phyloP scores from a whole-genome alignment of 2,113 vertebrate species.

The Ptyas mucosa region DNA sequence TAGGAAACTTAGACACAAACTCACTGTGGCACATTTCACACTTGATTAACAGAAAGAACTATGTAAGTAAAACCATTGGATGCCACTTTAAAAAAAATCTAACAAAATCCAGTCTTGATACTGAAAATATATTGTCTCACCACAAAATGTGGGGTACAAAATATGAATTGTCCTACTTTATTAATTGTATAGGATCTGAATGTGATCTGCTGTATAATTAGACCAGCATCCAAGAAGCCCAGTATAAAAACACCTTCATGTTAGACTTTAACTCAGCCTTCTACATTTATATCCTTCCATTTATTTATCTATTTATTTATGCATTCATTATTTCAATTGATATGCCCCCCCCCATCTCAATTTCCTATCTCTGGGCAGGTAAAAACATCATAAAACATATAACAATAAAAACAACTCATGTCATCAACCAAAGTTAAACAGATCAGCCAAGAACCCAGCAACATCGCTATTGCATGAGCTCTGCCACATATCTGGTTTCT shows the following conservation, averaged over 20 bases:
- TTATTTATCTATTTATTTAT: neutral
- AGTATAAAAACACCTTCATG: neutral
- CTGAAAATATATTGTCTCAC: neutral
- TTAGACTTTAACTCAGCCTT: neutral
- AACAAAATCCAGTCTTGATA: neutral
- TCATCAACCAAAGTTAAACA: neutral
- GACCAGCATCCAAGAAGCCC: neutral
- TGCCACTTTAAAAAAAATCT: neutral
- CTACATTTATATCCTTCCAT: neutral
- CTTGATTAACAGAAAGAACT: neutral
- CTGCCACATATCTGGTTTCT: neutral
- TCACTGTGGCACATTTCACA: neutral
- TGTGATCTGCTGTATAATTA: rapidly evolving
- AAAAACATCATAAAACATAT: neutral
- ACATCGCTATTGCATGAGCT: neutral
- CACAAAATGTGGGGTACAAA: neutral
- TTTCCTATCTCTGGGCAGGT: neutral
- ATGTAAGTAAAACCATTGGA: neutral
- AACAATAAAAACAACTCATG: neutral
- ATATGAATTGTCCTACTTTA: neutral
- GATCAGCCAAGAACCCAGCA: neutral
- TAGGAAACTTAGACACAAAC: neutral
- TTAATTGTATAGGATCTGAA: rapidly evolving
- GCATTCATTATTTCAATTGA: neutral
- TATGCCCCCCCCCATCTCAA: neutral